phyloP scores from a whole-genome alignment of 2,888 invertebrate species.

The Chorisops tibialis region DNA sequence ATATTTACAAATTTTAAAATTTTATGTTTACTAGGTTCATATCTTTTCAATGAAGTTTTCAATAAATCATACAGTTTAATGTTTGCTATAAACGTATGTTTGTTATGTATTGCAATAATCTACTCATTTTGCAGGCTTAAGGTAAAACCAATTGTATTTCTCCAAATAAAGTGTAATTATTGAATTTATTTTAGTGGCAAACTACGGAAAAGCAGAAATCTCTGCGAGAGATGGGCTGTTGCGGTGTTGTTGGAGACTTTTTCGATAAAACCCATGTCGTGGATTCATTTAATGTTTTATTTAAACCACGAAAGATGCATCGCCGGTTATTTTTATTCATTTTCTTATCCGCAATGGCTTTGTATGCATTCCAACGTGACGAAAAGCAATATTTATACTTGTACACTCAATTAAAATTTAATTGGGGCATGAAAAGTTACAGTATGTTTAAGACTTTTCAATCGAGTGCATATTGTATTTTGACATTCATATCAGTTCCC shows the following conservation, averaged over 20 bases:
- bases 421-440: conserved; percentile 66
- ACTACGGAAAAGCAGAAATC: conserved; percentile 64
- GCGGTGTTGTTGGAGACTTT: conserved; percentile 64
- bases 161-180: neutral
- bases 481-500: conserved; percentile 69
- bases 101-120: conserved; percentile 62
- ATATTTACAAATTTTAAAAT: too few species aligned
- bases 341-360: conserved; percentile 69
- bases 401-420: conserved; percentile 68
- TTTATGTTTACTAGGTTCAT: conserved; percentile 58
- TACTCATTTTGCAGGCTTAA: conserved; percentile 63
- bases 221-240: conserved; percentile 57
- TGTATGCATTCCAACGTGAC: conserved; percentile 81
- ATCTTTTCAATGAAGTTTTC: conserved; percentile 61
- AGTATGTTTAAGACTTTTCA: conserved; percentile 74
- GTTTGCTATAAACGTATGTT: conserved; percentile 67
- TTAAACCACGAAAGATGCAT: conserved; percentile 58
- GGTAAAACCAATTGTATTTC: conserved; percentile 36
- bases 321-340: conserved; percentile 64
- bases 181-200: conserved; percentile 56
- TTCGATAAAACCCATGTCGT: conserved; percentile 67
- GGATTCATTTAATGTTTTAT: conserved; percentile 61
- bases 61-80: conserved; percentile 66
- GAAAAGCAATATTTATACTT: conserved; percentile 73
- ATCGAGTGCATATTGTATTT: conserved; percentile 66